Conservation (phyloP, 2,797 vertebrate species). For the Macropus fuliginosus region DNA sequence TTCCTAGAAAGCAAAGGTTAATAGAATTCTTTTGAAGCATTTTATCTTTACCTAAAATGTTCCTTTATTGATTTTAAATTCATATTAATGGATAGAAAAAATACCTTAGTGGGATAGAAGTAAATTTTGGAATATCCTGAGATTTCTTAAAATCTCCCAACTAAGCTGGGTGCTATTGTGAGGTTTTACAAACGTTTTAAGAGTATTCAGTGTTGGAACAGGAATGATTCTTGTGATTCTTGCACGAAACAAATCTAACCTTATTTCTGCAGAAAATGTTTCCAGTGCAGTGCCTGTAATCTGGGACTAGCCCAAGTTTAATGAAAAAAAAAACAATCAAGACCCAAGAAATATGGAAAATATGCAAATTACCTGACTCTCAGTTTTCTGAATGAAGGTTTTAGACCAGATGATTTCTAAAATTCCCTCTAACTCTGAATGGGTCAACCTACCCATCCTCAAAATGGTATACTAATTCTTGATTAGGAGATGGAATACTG, state of each 20-base stretch:
- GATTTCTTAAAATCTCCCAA: neutral
- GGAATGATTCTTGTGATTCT: neutral
- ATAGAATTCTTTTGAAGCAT: too few relatives aligned
- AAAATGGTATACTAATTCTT: too few relatives aligned
- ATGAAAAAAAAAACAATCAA: neutral
- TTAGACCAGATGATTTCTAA: neutral
- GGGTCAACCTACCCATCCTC: too few relatives aligned
- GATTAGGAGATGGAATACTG: too few relatives aligned
- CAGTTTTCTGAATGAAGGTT: neutral
- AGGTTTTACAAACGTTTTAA: neutral
- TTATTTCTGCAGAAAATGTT: neutral
- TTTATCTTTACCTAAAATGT: too few relatives aligned
- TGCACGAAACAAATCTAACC: neutral
- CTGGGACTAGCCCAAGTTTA: neutral
- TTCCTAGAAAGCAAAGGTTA: too few relatives aligned
- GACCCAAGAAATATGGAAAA: accelerated
- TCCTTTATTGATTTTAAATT: too few relatives aligned
- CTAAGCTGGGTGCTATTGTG: too few relatives aligned
- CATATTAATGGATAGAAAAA: too few relatives aligned
- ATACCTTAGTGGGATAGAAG: neutral
- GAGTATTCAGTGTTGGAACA: neutral
- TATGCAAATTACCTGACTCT: accelerated
- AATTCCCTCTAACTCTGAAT: neutral
- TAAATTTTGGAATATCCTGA: neutral
- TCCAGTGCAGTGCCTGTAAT: neutral